Conservation (phyloP, 64 coral and sea anemone genomes). For the Stichodactyla helianthus region DNA sequence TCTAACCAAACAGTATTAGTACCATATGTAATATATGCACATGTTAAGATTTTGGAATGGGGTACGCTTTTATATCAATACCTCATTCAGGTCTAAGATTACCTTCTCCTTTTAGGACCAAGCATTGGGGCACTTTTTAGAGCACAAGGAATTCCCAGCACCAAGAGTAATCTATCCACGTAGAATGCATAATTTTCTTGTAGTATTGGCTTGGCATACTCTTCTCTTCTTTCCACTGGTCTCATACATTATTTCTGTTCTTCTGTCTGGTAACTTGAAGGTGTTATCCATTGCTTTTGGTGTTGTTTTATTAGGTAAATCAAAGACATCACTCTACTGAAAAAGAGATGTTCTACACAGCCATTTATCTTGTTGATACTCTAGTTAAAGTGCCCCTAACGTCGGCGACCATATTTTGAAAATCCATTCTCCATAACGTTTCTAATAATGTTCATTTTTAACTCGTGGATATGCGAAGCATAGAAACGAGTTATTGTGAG, state of each 20-base stretch:
- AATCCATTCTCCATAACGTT: too few relatives aligned
- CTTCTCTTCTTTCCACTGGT: conserved; percentile 63
- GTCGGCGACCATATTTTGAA: too few relatives aligned
- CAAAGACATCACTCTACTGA: background rate
- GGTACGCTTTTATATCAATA: too few relatives aligned
- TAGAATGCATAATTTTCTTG: conserved; percentile 55
- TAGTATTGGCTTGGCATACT: conserved; percentile 47
- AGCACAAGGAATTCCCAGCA: conserved; percentile 67
- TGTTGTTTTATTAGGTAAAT: conserved; percentile 61
- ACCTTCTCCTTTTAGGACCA: conserved; percentile 44
- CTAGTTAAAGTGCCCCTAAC: too few relatives aligned
- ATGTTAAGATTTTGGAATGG: background rate
- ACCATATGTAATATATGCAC: background rate
- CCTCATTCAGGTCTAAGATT: too few relatives aligned
- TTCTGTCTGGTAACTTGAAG: conserved; percentile 43
- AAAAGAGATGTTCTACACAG: too few relatives aligned
- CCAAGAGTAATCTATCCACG: conserved; percentile 59
- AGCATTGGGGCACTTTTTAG: conserved; percentile 70
- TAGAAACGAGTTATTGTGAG: too few relatives aligned
- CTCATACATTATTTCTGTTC: conserved; percentile 45
- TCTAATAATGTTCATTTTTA: too few relatives aligned
- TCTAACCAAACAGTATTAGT: too few relatives aligned
- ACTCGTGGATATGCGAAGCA: too few relatives aligned
- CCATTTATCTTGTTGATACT: too few relatives aligned
- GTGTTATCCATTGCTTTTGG: conserved; percentile 32